Base-by-base conservation (phyloP, 2,888 invertebrate species). In the Hartigia nigra region DNA sequence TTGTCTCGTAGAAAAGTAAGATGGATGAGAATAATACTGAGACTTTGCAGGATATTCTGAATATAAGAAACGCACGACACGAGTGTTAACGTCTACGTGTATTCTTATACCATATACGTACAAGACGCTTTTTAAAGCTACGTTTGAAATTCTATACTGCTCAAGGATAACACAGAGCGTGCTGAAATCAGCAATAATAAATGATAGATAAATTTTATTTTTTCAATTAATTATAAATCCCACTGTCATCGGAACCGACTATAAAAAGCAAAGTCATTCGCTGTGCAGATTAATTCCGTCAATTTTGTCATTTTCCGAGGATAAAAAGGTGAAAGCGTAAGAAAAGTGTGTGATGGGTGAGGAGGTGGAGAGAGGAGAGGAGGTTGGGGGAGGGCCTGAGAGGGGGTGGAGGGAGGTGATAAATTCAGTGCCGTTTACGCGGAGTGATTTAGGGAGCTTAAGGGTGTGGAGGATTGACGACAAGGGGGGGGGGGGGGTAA, bases 391-490 rank as follows among this genome's bases (percentile, higher is more conserved):
- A n/a, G n/a, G n/a, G n/a, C n/a, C n/a, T n/a, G n/a, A n/a, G n/a
- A n/a, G n/a, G n/a, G n/a, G n/a, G n/a, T n/a, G n/a, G n/a, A 85
- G 83, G 85, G 81, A 83, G 84, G 85, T 84, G 85, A 88, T 88
- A 89, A 90, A 90, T 90, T 89, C 86, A 84, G 74, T 81, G 87
- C 84, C 86, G 86, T 89, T 88, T 88, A 87, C 86, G 81, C 72
- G 80, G 84, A 86, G 88, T 88, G 88, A 89, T 89, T 89, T 88
- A 89, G 82, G 81, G 81, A 85, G 80, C 78, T 74, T 81, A 74
- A 74, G 83, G 81, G 81, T 55, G 76, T 74, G 79, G 81, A 82
- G 79, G 80, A 81, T 76, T n/a, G 55, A 76, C 69, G 39, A 23
- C 37, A 23, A 72, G 74, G 81, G 79, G 69, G 75, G 70, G 72